Evolutionary conservation across 1,140 invertebrate genomes (phyloP), one percentile per base, ranked within the genome.

Genomic region (Ctenoplectra terminalis): DNA sequence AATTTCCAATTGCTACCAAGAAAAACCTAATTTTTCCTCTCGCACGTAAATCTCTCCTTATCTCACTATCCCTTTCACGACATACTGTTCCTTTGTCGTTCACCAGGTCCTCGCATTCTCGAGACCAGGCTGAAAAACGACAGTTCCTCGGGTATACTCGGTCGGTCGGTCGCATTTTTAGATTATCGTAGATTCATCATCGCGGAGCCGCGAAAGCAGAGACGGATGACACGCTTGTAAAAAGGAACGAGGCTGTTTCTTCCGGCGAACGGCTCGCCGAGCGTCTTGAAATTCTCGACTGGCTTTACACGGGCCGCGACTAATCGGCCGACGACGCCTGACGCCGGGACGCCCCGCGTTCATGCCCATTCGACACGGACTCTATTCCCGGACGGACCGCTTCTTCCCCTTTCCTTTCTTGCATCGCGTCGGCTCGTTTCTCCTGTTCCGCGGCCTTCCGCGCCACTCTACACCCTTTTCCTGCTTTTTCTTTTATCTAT

Each of bases 261-360:
- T 84, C 83, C 84, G 83, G 73, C 54, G 81, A 67, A 34, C 60
- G 81, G 67, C 11, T 29, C 76, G 52, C 43, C 56, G 77, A 46
- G 37, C 64, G 61, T 82, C 75, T 76, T 58, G 76, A 73, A 74
- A 84, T 86, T 75, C 73, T 85, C 80, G 74, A 83, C 54, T 54
- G 40, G 72, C 58, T 75, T 86, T 86, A 64, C 76, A 43, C 58
- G 60, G 63, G 74, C 71, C 89, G 88, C 84, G 78, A 90, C 90
- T 90, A 91, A 92, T 91, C 87, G 89, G 82, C 67, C 89, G 87
- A 90, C 91, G 91, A 91, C 90, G 87, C 87, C 64, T 87, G 88
- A 90, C 90, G 88, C 79, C 90, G 89, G 61, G 87, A 88, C 88
- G 86, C 85, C 63, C 74, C 86, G 82, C 82, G 85, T 83, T 89